Base-by-base conservation (phyloP, 1,140 invertebrate species). In the Platyura marginata region DNA sequence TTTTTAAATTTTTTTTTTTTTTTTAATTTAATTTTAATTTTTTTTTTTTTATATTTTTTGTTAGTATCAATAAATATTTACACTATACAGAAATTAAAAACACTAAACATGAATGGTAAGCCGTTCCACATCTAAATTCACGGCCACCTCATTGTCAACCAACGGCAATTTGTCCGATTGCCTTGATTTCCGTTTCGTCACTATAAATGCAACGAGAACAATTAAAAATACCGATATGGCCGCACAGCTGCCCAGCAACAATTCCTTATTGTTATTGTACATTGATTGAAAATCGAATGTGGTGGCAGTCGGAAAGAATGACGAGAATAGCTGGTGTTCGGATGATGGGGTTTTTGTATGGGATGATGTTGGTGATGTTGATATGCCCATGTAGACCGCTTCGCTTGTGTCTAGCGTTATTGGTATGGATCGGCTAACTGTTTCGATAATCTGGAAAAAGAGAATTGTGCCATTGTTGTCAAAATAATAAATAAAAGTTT, bases 131-230 rank as follows among this genome's bases (percentile, higher is more conserved):
- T 40, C 38, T 11, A 22, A 9, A 40, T 40, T 40, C 4, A 23
- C 22, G 3, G 11, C 13, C 11, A 40, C 21, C 3, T 40, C 38
- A 40, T 40, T 16, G 23, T 40, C 38, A 15, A 40, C 22, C 11
- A 40, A n/a, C 21, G 38, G 38, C 23, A 21, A 9, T 23, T 40
- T 40, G 23, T 40, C 38, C 11, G n/a, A n/a, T 16, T 20, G 6
- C 21, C 21, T 11, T 23, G 38, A 40, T 40, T 40, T 40, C n/a
- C 38, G 38, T 40, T 21, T 21, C 21, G n/a, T 40, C n/a, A 40
- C 2, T 13, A 40, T 21, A 40, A 22, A 21, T n/a, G 21, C 38
- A n/a, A 40, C 8, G 6, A 40, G 19, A 10, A 40, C 13, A 9
- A 21, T 16, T 3, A 40, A n/a, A 23, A 22, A 40, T 8, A 40